phyloP scores from a whole-genome alignment of 64 coral and sea anemone genomes.

The Montipora capricornis region DNA sequence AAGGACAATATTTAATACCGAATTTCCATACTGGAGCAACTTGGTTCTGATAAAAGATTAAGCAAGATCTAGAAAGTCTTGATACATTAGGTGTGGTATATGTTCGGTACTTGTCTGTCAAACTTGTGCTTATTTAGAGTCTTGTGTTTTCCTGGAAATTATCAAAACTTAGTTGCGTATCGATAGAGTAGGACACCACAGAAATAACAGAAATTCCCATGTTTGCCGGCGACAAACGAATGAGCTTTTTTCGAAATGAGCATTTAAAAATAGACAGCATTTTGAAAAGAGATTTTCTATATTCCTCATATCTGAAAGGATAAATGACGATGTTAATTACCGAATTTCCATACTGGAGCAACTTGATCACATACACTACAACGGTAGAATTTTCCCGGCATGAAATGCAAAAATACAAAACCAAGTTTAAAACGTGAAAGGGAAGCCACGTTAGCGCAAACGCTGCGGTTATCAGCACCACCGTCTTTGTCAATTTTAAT shows the following conservation, averaged over 20 bases:
- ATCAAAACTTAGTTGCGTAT: background rate
- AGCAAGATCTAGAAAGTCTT: too few relatives aligned
- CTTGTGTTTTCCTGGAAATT: too few relatives aligned
- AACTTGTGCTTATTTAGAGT: too few relatives aligned
- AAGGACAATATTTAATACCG: too few relatives aligned
- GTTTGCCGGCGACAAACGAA: background rate
- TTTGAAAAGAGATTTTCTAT: background rate
- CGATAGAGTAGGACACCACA: background rate
- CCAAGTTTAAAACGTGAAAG: constrained; percentile 9
- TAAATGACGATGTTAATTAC: background rate
- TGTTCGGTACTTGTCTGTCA: too few relatives aligned
- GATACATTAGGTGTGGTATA: too few relatives aligned
- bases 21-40: too few relatives aligned
- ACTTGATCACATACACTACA: background rate
- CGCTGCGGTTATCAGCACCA: background rate
- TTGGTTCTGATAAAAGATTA: too few relatives aligned
- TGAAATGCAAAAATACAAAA: background rate
- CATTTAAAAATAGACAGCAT: background rate
- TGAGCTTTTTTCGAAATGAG: background rate
- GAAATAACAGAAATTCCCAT: background rate
- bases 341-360: constrained; percentile 8
- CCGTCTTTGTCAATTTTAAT: constrained; percentile 2
- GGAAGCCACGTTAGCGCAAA: constrained; percentile 51
- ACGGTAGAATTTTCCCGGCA: background rate
- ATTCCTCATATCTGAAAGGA: background rate